Percentiles rank a stretch among this genome's conserved stretches.
Conservation (phyloP, 2,888 invertebrate species). For the Morpho helenor region DNA sequence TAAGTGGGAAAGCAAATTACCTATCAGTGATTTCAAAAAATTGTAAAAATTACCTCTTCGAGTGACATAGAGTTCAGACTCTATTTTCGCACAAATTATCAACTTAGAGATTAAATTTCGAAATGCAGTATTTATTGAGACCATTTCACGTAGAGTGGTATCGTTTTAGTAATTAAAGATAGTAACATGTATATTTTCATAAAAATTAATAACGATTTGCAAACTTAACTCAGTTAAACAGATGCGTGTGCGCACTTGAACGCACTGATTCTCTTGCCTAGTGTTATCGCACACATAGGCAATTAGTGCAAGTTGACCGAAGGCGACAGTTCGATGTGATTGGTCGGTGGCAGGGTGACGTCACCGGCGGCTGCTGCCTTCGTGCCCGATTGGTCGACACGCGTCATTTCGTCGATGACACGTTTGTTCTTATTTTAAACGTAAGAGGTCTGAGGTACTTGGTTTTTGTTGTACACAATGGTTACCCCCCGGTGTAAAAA, state of each 20-base stretch:
- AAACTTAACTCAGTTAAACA: slow-evolving; percentile 13
- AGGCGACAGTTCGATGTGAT: slow-evolving; percentile 67
- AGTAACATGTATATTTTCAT: not conserved
- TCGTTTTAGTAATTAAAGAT: too few species aligned
- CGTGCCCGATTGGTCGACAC: slow-evolving; percentile 77
- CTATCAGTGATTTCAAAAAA: too few species aligned
- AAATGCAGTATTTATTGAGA: too few species aligned
- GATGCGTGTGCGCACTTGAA: slow-evolving; percentile 55
- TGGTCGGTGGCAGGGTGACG: slow-evolving; percentile 68
- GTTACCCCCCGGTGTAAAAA: slow-evolving; percentile 41
- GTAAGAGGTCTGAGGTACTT: slow-evolving; percentile 66
- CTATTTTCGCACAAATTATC: too few species aligned
- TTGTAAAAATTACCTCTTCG: too few species aligned
- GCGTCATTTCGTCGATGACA: slow-evolving; percentile 78
- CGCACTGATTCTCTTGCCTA: slow-evolving; percentile 68
- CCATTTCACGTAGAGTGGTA: too few species aligned
- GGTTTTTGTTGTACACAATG: slow-evolving; percentile 66
- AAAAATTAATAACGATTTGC: not conserved
- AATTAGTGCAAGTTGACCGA: slow-evolving; percentile 78
- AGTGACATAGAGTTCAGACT: too few species aligned
- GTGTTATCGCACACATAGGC: slow-evolving; percentile 76
- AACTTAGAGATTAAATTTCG: too few species aligned
- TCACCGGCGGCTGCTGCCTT: slow-evolving; percentile 75
- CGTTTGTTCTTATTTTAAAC: slow-evolving; percentile 77
- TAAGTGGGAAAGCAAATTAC: too few species aligned